Evolutionary conservation across 2,888 invertebrate species (phyloP), one percentile per base, ranked within the genome.

Genomic region (Phania funesta): DNA sequence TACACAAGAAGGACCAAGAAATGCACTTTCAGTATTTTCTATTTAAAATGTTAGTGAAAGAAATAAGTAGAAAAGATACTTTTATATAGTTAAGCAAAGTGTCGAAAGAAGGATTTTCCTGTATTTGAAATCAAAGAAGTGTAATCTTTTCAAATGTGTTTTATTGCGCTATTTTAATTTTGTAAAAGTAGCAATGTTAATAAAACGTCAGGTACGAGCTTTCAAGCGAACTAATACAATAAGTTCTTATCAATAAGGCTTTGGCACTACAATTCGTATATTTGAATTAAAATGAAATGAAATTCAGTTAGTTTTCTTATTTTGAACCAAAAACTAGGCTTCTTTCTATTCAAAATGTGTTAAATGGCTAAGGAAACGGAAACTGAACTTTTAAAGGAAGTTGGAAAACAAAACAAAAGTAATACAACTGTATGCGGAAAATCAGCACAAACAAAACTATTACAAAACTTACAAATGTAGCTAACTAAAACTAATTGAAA

Each of bases 81-180:
- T n/a, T n/a, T n/a, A 26, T 5, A 13, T 13, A 26, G 22, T 13
- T 52, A 48, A 78, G 75, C 67, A 58, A 85, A 84, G 85, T 85
- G 85, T 85, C 80, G 84, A 85, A 84, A 85, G 79, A 82, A 83
- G 84, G 84, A 85, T 84, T 84, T 85, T 84, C 81, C 83, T 77
- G 84, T 79, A 84, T 83, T 84, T 83, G 81, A 83, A 78, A 81
- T 79, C 85, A 71, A 79, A 78, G 74, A 83, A 82, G 73, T 83
- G 70, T 65, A 84, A 83, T 84, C 78, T 85, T 84, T 85, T 85
- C 38, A 78, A 75, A 79, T 73, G 41, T 73, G 54, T 56, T 56
- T 44, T 76, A 44, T 9, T 65, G 48, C 29, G 35, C 41, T 52
- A 60, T 13, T 60, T 50, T 68, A 76, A 67, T 67, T 60, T 60